These are phyloP conservation scores for Nemoura dubitans DNA, from an alignment of 2,888 invertebrate species.

Conservation along the genomic window DNA sequence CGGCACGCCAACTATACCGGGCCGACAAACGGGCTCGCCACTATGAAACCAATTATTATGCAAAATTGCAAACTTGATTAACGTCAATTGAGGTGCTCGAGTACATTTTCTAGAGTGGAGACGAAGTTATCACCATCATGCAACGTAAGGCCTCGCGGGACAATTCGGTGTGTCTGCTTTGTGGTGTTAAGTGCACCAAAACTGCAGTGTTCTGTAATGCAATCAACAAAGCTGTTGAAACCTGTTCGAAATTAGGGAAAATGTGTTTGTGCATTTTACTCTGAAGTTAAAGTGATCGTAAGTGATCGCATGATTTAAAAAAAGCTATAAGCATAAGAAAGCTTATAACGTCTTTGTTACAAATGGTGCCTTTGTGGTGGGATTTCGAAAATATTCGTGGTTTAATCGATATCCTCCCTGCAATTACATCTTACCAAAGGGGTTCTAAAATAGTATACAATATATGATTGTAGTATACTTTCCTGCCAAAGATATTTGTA, in stretches of 20 bases:
- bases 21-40: conserved; percentile 33
- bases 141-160: neutral
- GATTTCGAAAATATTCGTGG: neutral
- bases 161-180: neutral
- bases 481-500: no score
- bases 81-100: conserved; percentile 41
- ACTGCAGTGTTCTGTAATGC: neutral
- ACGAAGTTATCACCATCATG: conserved; percentile 36
- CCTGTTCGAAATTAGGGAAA: no score
- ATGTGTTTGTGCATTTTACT: no score
- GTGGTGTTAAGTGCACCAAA: neutral
- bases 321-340: no score
- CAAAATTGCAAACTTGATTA: conserved; percentile 46
- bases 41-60: conserved; percentile 47
- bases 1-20: neutral
- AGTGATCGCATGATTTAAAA: no score
- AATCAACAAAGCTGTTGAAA: no score
- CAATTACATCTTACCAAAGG: no score
- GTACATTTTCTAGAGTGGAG: conserved; percentile 24
- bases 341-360: neutral
- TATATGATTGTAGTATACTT: no score
- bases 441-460: no score
- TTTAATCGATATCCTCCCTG: no score
- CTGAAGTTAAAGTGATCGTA: no score
- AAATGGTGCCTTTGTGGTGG: neutral